Evolutionary conservation across 2,888 invertebrate genomes (phyloP).

Genomic region (Allygus modestus): DNA sequence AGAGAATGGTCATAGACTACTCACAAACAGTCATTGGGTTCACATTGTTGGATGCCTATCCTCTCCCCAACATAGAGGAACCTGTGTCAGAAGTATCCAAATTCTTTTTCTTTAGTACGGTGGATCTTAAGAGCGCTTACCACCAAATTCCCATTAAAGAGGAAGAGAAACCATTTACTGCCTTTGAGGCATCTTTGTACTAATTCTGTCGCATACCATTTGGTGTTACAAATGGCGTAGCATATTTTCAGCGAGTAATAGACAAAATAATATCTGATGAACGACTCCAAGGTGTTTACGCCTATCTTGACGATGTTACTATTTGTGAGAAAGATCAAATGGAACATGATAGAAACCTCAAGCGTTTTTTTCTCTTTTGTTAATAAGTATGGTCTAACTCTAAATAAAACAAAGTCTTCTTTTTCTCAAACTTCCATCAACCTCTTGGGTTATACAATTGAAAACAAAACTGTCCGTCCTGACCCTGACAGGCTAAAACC

Average conservation of each 20-base stretch:
- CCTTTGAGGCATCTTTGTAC: conserved; percentile 53
- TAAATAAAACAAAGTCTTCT: not conserved
- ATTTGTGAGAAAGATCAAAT: not conserved
- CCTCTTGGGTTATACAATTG: not conserved
- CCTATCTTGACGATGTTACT: conserved; percentile 26
- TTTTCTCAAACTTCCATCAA: not conserved
- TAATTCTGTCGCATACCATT: conserved; percentile 65
- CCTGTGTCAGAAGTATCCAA: conserved; percentile 21
- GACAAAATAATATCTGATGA: conserved; percentile 40
- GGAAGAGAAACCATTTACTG: not conserved
- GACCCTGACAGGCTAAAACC: not conserved
- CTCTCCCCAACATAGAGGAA: conserved; percentile 64
- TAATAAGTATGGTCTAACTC: not conserved
- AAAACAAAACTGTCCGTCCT: not conserved
- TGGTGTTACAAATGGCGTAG: conserved; percentile 67
- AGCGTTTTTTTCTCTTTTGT: not conserved
- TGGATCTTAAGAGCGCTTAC: not conserved
- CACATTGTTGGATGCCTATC: conserved; percentile 63
- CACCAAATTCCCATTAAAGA: not conserved
- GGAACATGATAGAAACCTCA: not conserved
- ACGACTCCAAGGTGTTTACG: not conserved
- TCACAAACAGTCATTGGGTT: not conserved
- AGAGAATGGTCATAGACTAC: conserved; percentile 40
- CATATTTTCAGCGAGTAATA: conserved; percentile 64
- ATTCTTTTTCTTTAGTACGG: not conserved